Percentiles rank a stretch among this genome's conserved stretches.
Evolutionary conservation across 2,888 invertebrate genomes (phyloP).

Genomic region (Hipparchia sbordonii): DNA sequence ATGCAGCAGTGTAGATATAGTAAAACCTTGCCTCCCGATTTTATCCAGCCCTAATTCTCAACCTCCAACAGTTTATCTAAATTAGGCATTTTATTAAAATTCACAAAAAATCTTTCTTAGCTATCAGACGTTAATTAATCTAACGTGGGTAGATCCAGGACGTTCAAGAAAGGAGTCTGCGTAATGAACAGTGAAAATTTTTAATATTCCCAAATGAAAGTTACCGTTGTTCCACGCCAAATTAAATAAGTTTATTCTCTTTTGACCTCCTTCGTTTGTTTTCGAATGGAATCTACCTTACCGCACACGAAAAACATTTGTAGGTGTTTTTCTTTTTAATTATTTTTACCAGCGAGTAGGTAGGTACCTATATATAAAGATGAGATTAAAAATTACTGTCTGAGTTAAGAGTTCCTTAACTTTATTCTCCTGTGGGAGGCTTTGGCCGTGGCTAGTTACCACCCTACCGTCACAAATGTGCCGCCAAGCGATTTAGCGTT

Average conservation of each 20-base stretch:
- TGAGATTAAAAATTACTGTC: background rate
- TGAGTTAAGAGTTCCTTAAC: background rate
- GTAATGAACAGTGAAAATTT: constrained; percentile 26
- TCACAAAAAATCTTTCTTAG: background rate
- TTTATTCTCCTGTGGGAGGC: background rate
- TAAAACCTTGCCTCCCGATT: too few species aligned
- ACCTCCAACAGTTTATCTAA: too few species aligned
- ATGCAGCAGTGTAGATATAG: too few species aligned
- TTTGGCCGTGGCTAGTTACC: too few species aligned
- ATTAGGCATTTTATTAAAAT: constrained; percentile 15
- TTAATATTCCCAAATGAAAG: constrained; percentile 26
- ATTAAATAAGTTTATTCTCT: constrained; percentile 38
- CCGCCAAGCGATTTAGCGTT: too few species aligned
- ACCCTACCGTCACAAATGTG: too few species aligned
- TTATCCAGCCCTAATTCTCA: too few species aligned
- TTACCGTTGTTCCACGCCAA: constrained; percentile 28
- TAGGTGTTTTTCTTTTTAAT: background rate
- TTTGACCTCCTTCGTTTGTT: constrained; percentile 34
- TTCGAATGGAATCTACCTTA: constrained; percentile 19
- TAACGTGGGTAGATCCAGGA: constrained; percentile 14
- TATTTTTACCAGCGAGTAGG: background rate
- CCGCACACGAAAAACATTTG: constrained; percentile 4
- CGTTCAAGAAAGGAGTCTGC: constrained; percentile 11
- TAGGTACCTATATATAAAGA: too few species aligned
- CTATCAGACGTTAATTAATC: constrained; percentile 26